Evolutionary conservation across 2,888 invertebrate species (phyloP), one percentile per base, ranked within the genome.

Genomic region (Leptopterna dolabrata): DNA sequence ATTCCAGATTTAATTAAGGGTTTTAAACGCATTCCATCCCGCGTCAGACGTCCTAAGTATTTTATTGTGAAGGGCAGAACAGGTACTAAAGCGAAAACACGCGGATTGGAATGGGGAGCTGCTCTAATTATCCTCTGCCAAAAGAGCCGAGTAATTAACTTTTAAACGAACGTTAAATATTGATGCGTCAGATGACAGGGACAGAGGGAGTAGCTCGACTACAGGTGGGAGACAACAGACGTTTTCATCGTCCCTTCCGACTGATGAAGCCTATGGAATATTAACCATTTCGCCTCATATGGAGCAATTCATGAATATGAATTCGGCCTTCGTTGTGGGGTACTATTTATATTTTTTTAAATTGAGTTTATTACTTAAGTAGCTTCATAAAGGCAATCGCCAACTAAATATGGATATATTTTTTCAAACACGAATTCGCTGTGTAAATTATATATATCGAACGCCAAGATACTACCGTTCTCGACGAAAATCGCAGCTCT

Each of bases 121-220:
- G 73, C 14, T 73, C 36, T 36, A 73, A 36, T 36, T 73, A 73
- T 1, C 14, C 7, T 3, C 36, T 16, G 7, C 6, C 16, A 36
- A 73, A 36, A 73, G 73, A 73, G 73, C n/a, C 9, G 30, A 71
- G 30, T 36, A 73, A 73, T 73, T 73, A 36, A 73, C 36, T 73
- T 2, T 27, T 27, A 27, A 1, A 71, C 27, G 73, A 0, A 30
- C 36, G 30, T 41, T 30, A 36, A 73, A 36, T 73, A 73, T 19
- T 30, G 73, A 73, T 73, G 36, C 14, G 73, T 36, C 3, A 9
- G 36, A 19, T n/a, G 9, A 6, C 36, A 14, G 9, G 29, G 1
- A 71, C 14, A 29, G 71, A 36, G 29, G 73, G 36, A 36, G 36
- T 36, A 36, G 27, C 13, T 11, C 24, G 70, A 70, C n/a, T n/a